Conservation (phyloP, 2,113 vertebrate species). For the Polyodon spathula region DNA sequence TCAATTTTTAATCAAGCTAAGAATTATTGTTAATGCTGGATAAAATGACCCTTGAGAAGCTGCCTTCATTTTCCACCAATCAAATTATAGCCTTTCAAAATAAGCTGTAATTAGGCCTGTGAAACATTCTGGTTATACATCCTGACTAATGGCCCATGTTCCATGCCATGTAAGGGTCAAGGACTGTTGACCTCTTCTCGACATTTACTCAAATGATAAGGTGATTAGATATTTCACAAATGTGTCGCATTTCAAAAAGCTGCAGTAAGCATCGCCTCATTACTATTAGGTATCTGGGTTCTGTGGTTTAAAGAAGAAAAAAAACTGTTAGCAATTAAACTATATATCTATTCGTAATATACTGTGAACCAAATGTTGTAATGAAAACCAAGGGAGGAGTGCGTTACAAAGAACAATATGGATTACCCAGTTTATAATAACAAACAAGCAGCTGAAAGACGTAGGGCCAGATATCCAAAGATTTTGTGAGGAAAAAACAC, state of each 20-base stretch:
- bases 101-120: constrained; percentile 81
- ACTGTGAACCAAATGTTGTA: constrained; percentile 38
- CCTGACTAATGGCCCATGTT: constrained; percentile 74
- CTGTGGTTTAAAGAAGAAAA: constrained; percentile 22
- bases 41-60: constrained; percentile 95
- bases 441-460: no score
- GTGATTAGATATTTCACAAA: constrained; percentile 81
- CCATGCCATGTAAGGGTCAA: constrained; percentile 76
- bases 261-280: constrained; percentile 26
- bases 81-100: constrained; percentile 90
- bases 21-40: constrained; percentile 98
- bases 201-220: constrained; percentile 80
- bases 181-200: constrained; percentile 71
- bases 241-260: constrained; percentile 64
- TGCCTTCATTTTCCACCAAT: constrained; percentile 94
- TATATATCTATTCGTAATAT: constrained; percentile 57
- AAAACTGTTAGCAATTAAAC: constrained; percentile 59
- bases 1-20: constrained; percentile 99
- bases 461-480: no score
- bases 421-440: no score
- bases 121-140: constrained; percentile 75
- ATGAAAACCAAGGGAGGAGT: constrained; percentile 41
- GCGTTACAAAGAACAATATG: no score
- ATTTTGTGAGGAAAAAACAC: no score
- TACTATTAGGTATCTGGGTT: constrained; percentile 16